Base-by-base conservation (phyloP, 64 coral and sea anemone genomes). In the Porites lutea region DNA sequence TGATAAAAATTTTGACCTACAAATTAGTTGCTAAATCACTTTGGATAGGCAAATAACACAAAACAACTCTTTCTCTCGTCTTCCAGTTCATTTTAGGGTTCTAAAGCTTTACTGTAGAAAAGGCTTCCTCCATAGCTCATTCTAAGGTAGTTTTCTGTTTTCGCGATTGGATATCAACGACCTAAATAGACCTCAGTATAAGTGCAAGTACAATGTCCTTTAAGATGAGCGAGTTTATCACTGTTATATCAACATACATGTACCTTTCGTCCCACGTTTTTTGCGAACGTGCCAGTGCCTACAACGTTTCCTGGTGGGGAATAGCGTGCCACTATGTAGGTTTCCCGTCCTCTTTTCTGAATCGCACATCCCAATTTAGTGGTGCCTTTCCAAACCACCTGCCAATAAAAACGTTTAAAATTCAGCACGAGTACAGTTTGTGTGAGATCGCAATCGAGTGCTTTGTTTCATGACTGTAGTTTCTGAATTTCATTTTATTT, bases 361-460 rank as follows among this genome's bases (percentile, higher is more conserved):
- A 74, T 11, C 0, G 43, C 72, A 11, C 6, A 11, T 74, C 72
- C 72, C 9, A 74, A 12, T 2, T 47, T 3, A 16, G 37, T 74
- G 11, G 72, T 74, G 0, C 9, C 72, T 16, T 74, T 74, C 72
- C 72, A 74, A 74, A 74, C 72, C 2, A 74, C 72, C 72, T 74
- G 72, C 62, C 8, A 13, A 65, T 13, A 13, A 65, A 65, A 65
- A 65, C 62, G 13, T 13, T 65, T 65, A 13, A 13, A 65, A 65
- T 1, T 16, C 13, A 65, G 13, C 13, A 65, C 13, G 18, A 19
- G 62, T 5, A 19, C 13, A 65, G 13, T 65, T 65, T 16, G 2
- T 9, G 4, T 59, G 58, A 59, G 13, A 59, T 59, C 58, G 13
- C 2, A 9, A 59, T 59, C 58, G 58, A 59, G 7, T 59, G 58